Evolutionary conservation across 2,797 vertebrate species (phyloP), one percentile per base, ranked within the genome.

Genomic region (Antrozous pallidus): DNA sequence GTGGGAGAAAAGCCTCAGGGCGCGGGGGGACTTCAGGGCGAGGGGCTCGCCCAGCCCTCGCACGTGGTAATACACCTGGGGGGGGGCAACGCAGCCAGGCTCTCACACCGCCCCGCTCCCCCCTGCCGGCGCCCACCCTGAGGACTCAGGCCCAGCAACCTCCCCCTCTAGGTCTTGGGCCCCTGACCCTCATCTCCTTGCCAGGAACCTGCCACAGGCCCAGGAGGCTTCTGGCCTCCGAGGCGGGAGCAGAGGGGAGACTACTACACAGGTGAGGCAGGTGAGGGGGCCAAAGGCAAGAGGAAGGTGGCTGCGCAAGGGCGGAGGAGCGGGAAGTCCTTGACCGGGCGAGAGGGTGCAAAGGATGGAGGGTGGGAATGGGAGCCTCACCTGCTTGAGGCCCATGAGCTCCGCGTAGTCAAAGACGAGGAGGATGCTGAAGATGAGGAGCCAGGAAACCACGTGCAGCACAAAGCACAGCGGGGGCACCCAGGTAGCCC

Each of bases 391-490:
- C 99, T 99, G 99, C 92, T 99, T 99, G 94, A 99, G 97, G 75
- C 99, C 99, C 98, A 99, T 96, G 54, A 99, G 98, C 75, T 99
- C 99, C 0, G 99, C 98, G 70, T 99, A 99, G 96, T 99, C 99
- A 33, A 99, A 99, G 94, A 99, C 98, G 65, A 99, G 97, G 75
- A 99, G 97, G 96, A 99, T 99, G 97, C 99, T 99, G 97, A 98
- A 99, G 98, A 99, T 99, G 49, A 99, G 97, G 12, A 99, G 98
- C 99, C 99, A 99, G 96, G 99, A 99, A 71, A 99, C 96, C 95
- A 99, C 98, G 94, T 99, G 99, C 71, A 99, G 96, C 0, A 98
- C 97, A 67, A 99, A 99, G 95, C 99, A 99, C 51, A 99, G 96
- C 91, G 99, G 97, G 14, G 99, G 99, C 85, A 99, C 98, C 98